Evolutionary conservation across 92 coral and sea anemone genomes (phyloP).

Genomic region (Desmophyllum pertusum): DNA sequence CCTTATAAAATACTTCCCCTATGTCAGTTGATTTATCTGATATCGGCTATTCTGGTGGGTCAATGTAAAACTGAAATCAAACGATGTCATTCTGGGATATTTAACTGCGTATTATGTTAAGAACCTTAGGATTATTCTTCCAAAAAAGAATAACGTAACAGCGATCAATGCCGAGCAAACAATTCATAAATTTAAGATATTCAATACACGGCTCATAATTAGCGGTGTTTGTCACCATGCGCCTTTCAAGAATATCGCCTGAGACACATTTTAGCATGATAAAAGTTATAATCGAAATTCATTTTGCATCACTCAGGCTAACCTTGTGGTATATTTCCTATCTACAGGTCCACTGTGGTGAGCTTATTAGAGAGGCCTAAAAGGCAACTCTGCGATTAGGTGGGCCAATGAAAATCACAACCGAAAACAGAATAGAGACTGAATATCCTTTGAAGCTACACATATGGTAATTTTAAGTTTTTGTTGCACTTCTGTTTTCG

Average conservation of each 20-base stretch:
- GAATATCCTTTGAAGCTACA: constrained; percentile 3
- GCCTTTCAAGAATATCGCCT: constrained; percentile 4
- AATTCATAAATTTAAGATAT: constrained; percentile 12
- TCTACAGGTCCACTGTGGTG: constrained; percentile 19
- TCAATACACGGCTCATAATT: constrained; percentile 8
- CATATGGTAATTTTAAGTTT: constrained; percentile 28
- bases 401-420: constrained; percentile 13
- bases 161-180: neutral
- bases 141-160: neutral
- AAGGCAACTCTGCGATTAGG: constrained; percentile 17
- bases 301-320: neutral
- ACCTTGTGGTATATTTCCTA: constrained; percentile 3
- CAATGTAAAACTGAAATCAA: too few relatives aligned
- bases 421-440: constrained; percentile 9
- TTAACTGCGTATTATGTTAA: neutral
- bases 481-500: constrained; percentile 1
- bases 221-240: constrained; percentile 5
- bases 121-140: too few relatives aligned
- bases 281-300: constrained; percentile 5
- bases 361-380: constrained; percentile 9
- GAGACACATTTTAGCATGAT: neutral
- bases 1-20: neutral
- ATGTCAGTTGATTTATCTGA: neutral
- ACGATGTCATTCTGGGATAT: neutral
- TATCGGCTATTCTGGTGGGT: too few relatives aligned